Evolutionary conservation across 2,888 invertebrate genomes (phyloP).

Genomic region (Heterodera filipjevi): DNA sequence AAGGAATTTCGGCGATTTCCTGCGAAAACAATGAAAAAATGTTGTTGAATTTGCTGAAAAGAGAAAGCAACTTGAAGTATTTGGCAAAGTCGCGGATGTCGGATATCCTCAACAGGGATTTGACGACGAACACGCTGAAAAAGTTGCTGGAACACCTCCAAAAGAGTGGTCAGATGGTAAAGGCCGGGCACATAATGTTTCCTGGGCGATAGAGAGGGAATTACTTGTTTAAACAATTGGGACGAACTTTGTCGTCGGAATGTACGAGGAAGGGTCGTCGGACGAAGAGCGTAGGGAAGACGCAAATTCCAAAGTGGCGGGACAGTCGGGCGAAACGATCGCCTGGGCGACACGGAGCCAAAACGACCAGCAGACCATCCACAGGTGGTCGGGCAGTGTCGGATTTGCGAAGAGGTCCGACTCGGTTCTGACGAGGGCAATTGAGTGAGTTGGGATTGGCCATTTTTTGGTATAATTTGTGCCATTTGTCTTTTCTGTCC

Average conservation of each 20-base stretch:
- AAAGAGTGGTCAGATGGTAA: conserved; percentile 87
- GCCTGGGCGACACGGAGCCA: conserved; percentile 25
- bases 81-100: conserved; percentile 12
- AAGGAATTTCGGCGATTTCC: conserved; percentile 79
- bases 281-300: not conserved
- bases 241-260: conserved; percentile 29
- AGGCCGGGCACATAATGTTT: conserved; percentile 81
- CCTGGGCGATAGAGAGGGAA: too few species aligned
- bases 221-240: too few species aligned
- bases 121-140: conserved; percentile 69
- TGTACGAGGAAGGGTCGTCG: not conserved
- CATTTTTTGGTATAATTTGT: not conserved
- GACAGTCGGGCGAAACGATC: conserved; percentile 28
- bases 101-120: conserved; percentile 36
- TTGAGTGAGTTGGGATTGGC: not conserved
- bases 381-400: conserved; percentile 53
- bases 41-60: not conserved
- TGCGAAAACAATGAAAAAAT: conserved; percentile 68
- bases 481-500: not conserved
- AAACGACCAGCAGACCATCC: conserved; percentile 45
- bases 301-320: conserved; percentile 8
- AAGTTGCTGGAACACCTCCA: conserved; percentile 92
- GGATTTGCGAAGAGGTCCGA: conserved; percentile 37
- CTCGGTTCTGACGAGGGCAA: conserved; percentile 11
- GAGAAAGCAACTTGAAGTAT: conserved; percentile 9